Base-by-base conservation (phyloP, 2,888 invertebrate genomes). In the Sarcophaga caerulescens region DNA sequence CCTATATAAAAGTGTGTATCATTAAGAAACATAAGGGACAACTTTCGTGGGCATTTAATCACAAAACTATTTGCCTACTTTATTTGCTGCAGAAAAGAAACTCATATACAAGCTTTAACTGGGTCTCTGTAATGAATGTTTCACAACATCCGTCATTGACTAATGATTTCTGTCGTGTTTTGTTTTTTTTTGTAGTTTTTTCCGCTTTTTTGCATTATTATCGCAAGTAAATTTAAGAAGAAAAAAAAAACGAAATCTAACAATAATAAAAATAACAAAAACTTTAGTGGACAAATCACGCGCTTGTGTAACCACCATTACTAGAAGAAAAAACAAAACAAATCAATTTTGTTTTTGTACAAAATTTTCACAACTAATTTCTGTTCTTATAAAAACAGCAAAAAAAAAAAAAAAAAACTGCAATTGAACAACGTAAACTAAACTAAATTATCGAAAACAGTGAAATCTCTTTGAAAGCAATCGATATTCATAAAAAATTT, bases 111-210 rank as follows among this genome's bases (percentile, higher is more conserved):
- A 14, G 17, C 52, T 52, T 52, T 17, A 52, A 17, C 52, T 52
- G 52, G 17, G 17, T 4, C 52, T 14, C 23, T 21, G 60, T 77
- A 80, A 84, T 78, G 70, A 84, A 78, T 70, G 75, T 86, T 86
- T 86, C 88, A 81, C 87, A 88, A 88, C 81, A 88, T 88, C 88
- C 88, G 87, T 87, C 87, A 86, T 85, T 70, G 85, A 77, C 81
- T 77, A 85, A 85, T 85, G 77, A 79, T 82, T 79, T 73, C 63
- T 47, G n/a, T 52, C 44, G 57, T 47, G 47, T 44, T 75, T 74
- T 57, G 14, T 71, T 44, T 25, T 71, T 21, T 45, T 73, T 66
- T 25, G 8, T 17, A 44, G n/a, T 73, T 21, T n/a, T 57, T 47
- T 52, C 52, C 17, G 12, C 52, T 52, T 17, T 35, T 52, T 52